phyloP scores from a whole-genome alignment of 2,797 vertebrate genomes.

The Esox lucius region DNA sequence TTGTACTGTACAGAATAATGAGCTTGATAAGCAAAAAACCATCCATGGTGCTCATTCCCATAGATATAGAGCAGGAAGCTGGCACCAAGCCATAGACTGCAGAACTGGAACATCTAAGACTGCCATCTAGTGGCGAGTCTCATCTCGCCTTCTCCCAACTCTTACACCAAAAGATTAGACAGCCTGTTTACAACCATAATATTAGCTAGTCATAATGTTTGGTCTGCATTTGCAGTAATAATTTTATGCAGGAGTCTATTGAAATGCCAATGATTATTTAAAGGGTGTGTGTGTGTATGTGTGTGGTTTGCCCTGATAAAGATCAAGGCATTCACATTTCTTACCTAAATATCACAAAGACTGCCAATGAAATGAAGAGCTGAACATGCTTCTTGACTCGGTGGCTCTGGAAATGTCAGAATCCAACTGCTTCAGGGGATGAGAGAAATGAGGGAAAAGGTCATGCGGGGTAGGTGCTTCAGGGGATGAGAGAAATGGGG shows the following conservation, averaged over 20 bases:
- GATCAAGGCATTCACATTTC: constrained; percentile 34
- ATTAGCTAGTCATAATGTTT: not conserved
- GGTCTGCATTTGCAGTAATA: not conserved
- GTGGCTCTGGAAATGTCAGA: constrained; percentile 46
- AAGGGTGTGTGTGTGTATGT: not conserved
- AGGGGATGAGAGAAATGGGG: constrained; percentile 33
- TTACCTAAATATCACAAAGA: constrained; percentile 51
- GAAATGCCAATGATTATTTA: not conserved
- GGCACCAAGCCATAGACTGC: constrained; percentile 1
- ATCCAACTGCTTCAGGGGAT: constrained; percentile 26
- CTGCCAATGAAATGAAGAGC: constrained; percentile 30
- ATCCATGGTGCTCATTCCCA: constrained; percentile 16
- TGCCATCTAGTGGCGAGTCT: constrained; percentile 45
- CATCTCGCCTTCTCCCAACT: not conserved
- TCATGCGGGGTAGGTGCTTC: constrained; percentile 47
- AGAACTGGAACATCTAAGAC: constrained; percentile 25
- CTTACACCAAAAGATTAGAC: not conserved
- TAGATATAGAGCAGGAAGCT: constrained; percentile 23
- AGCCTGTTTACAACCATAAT: not conserved
- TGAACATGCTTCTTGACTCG: constrained; percentile 22
- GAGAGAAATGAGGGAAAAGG: constrained; percentile 41
- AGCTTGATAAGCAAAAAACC: constrained; percentile 2
- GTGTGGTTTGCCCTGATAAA: constrained; percentile 35
- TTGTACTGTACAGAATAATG: constrained; percentile 4
- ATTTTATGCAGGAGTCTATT: not conserved